Base-by-base conservation (phyloP, 2,113 vertebrate species). In the Alethe castanea region DNA sequence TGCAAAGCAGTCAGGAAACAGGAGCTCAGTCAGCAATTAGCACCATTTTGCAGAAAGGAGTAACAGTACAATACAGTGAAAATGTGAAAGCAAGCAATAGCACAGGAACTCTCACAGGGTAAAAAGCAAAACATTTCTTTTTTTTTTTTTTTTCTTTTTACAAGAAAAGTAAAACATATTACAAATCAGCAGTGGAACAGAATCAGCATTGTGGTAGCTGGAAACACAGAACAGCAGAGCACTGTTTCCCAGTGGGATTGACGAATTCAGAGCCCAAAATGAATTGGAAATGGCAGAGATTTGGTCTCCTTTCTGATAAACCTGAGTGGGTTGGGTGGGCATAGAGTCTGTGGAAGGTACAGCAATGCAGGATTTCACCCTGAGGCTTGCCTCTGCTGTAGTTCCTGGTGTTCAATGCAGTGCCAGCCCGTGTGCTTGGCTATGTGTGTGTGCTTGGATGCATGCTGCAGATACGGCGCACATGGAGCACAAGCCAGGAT, bases 241-340 rank as follows among this genome's bases (percentile, higher is more conserved):
- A 66, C 76, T 90, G 61, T 80, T 73, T 88, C 84, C 79, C 88
- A 33, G 77, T 14, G 76, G 80, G 86, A 96, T 48, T 4, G 76
- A 93, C 67, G 93, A 88, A 76, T 88, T 95, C 86, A 90, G 82
- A 95, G 83, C 84, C 76, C 88, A 64, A 53, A 90, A 76, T 33
- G 72, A 88, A 86, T 57, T 67, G 25, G 56, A 88, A 94, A 71
- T 16, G 5, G 76, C 72, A 92, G 80, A 78, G 52, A 61, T 86
- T 86, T 77, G 36, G 80, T 74, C 88, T 95, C 94, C 86, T 95
- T 97, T 96, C 95, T 93, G 82, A 90, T 72, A 92, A 90, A 94
- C 88, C 92, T 94, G 92, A 97, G 93, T 64, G 74, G 47, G n/a
- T 67, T 1, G 6, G 45, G 42, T 62, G 71, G 71, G 65, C 26